Evolutionary conservation across 2,113 vertebrate species (phyloP).

Genomic region (Phaetusa simplex): DNA sequence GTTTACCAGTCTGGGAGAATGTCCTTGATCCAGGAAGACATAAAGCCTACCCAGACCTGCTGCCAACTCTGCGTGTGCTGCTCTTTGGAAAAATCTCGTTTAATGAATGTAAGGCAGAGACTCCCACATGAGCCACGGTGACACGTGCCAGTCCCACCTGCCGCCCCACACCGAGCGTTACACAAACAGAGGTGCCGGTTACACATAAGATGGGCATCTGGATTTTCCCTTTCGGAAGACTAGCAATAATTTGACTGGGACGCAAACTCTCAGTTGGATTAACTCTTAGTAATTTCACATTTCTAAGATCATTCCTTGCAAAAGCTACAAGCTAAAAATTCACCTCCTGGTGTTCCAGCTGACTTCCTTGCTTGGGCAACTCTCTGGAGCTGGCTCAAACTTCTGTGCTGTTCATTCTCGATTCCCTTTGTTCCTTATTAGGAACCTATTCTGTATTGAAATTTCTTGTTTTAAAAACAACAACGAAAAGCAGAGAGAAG

Average conservation of each 20-base stretch:
- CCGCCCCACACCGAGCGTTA: accelerated
- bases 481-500: neutral
- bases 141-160: neutral
- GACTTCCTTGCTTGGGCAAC: neutral
- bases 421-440: neutral
- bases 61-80: neutral
- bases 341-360: neutral
- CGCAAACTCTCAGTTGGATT: neutral
- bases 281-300: neutral
- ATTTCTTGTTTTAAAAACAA: neutral
- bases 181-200: neutral
- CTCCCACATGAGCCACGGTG: accelerated
- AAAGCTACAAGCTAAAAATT: neutral
- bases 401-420: neutral
- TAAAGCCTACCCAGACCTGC: neutral
- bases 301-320: neutral
- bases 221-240: neutral
- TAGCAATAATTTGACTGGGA: neutral
- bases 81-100: neutral
- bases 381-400: neutral
- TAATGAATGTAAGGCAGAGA: neutral
- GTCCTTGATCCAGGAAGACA: neutral
- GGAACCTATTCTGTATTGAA: neutral
- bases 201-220: neutral
- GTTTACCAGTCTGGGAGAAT: neutral